Evolutionary conservation across 37 sponge, comb jelly and placozoan genomes (phyloP).

Genomic region (Sycon ciliatum): DNA sequence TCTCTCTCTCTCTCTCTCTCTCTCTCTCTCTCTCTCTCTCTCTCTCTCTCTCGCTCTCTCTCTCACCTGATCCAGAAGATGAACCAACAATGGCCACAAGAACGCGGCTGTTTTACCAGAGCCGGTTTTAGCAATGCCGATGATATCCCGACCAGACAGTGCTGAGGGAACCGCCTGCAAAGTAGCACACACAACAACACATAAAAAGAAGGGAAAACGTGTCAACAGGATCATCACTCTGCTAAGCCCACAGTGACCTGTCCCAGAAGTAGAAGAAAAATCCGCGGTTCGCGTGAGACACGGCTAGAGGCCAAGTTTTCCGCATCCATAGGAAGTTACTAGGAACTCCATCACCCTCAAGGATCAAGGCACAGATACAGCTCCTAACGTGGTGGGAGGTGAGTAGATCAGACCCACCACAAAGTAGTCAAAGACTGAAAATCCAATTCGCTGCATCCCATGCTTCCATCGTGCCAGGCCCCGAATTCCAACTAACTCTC

Average conservation of each 20-base stretch:
- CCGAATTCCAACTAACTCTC: neutral
- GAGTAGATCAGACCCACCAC: no score
- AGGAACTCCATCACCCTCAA: no score
- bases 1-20: constrained; percentile 2
- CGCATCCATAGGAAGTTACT: no score
- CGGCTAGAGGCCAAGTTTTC: no score
- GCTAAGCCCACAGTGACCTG: no score
- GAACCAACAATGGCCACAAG: constrained; percentile 80
- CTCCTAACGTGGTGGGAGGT: no score
- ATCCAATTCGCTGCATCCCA: neutral
- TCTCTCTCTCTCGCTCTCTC: no score
- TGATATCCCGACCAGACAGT: constrained; percentile 79
- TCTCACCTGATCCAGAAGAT: constrained; percentile 79
- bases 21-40: constrained; percentile 9
- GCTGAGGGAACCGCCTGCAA: constrained; percentile 49
- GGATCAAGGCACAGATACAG: no score
- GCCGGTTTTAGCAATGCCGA: constrained; percentile 93
- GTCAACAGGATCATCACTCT: neutral
- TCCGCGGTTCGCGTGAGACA: no score
- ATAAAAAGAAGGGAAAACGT: neutral
- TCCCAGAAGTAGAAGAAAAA: no score
- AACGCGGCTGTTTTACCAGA: constrained; percentile 93
- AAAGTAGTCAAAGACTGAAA: neutral
- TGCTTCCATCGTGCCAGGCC: neutral
- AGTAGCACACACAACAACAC: neutral